Conservation (phyloP, 2,888 invertebrate genomes). For the Clusia tigrina region DNA sequence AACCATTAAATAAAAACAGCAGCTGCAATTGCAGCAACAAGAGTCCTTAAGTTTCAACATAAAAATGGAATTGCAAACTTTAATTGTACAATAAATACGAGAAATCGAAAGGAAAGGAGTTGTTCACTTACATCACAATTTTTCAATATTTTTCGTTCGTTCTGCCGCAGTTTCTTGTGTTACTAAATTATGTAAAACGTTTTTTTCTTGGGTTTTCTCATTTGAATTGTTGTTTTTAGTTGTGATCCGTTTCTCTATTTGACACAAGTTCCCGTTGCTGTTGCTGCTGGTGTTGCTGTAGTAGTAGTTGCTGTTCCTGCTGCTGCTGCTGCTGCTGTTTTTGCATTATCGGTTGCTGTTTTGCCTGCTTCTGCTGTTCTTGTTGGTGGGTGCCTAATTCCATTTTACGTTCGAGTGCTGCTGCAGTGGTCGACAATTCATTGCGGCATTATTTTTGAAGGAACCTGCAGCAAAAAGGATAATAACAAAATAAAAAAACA, state of each 20-base stretch:
- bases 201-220: conserved; percentile 52
- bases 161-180: conserved; percentile 46
- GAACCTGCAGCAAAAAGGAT: conserved; percentile 45
- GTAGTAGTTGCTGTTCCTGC: conserved; percentile 24
- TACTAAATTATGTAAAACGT: conserved; percentile 40
- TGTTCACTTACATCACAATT: conserved; percentile 51
- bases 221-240: conserved; percentile 40
- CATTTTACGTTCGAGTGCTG: conserved; percentile 13
- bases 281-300: conserved; percentile 22
- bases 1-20: background rate
- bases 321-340: conserved; percentile 21
- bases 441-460: conserved; percentile 17
- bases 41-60: no score
- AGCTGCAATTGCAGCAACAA: background rate
- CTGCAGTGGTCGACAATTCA: conserved; percentile 8
- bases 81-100: conserved; percentile 10
- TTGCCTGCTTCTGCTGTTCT: conserved; percentile 25
- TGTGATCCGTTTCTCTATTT: conserved; percentile 13
- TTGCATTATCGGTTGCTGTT: conserved; percentile 20
- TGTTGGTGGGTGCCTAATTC: conserved; percentile 21
- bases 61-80: no score
- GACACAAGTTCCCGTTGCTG: conserved; percentile 9
- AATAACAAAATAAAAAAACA: background rate
- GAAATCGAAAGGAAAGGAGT: conserved; percentile 18
- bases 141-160: conserved; percentile 43